Base-by-base conservation (phyloP, 2,888 invertebrate genomes). In the Diarsia mendica region DNA sequence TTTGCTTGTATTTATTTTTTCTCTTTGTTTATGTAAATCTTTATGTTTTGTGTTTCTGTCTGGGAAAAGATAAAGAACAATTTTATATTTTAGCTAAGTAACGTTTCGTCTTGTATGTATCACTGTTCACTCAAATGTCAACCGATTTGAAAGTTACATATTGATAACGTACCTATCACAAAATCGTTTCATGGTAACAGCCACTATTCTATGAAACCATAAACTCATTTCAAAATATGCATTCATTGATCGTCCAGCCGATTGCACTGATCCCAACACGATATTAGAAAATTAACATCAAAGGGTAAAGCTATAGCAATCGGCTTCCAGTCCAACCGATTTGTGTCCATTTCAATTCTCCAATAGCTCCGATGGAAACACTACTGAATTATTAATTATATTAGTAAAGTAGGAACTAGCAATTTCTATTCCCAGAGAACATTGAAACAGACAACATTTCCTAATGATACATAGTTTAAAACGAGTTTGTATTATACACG, bases 201-300 rank as follows among this genome's bases (percentile, higher is more conserved):
- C 6, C 5, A 63, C 33, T 44, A 28, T 82, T 83, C 72, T 71
- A 63, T 82, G 85, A 73, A 85, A 65, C 65, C 53, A 46, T 76
- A 44, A 75, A 71, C 63, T 82, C 79, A 77, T 79, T 76, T 80
- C 39, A 39, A 73, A 86, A 72, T 75, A 72, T 81, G 71, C 79
- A 84, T 75, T 76, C 71, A 69, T 78, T 82, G 66, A 67, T 69
- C 67, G 67, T 70, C 75, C 82, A 80, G 79, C 77, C 71, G 86
- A 83, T 83, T 87, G 87, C 73, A 83, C 82, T 71, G 55, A 82
- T 83, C 61, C 70, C 48, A 48, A 61, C 67, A 75, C 72, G 75
- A 77, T 80, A 77, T 74, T 39, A 67, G 65, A 68, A 33, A 75
- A 74, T 80, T 85, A 83, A 83, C 88, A 87, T 88, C 87, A 87